Base-by-base conservation (phyloP, 1,140 invertebrate genomes). In the Hestina assimilis region DNA sequence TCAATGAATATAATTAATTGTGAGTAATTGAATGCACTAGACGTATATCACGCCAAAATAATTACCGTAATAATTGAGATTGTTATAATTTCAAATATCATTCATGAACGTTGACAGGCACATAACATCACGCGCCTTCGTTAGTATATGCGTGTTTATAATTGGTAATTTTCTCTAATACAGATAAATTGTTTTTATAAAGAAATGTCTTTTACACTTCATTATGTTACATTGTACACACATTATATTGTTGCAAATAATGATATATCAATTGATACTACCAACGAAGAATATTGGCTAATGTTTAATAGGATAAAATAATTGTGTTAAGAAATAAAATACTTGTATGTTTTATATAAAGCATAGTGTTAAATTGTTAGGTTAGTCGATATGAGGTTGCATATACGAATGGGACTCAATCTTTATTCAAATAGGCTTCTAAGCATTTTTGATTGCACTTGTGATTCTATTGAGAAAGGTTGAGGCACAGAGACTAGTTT, bases 121-220 rank as follows among this genome's bases (percentile, higher is more conserved):
- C 17, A 47, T 59, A 52, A 20, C 43, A 45, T 53, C 42, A 59
- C 50, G 42, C 43, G 50, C 41, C 26, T 46, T 21, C n/a, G 9
- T 28, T n/a, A n/a, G n/a, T 11, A 31, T 52, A 53, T 53, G 57
- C 57, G 57, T 59, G 57, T 53, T 17, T 28, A 47, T 59, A 59
- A 59, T 53, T 53, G 57, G 50, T 43, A 6, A 26, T 35, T 59
- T 59, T 59, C 57, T 59, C 57, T 52, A 40, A 19, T 40, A 41
- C 43, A 52, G 7, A 53, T 53, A 53, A 53, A 31, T 43, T 15
- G 19, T 15, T 23, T 31, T 29, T 14, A 26, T 35, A 8, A 53
- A 38, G 9, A 19, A 38, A 17, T 38, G 31, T 15, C 31, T 38
- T 28, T 38, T 17, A 38, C 31, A 33, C 31, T 33, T 33, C 31